phyloP scores from a whole-genome alignment of 2,888 invertebrate genomes.

The Meghimatium bilineatum region DNA sequence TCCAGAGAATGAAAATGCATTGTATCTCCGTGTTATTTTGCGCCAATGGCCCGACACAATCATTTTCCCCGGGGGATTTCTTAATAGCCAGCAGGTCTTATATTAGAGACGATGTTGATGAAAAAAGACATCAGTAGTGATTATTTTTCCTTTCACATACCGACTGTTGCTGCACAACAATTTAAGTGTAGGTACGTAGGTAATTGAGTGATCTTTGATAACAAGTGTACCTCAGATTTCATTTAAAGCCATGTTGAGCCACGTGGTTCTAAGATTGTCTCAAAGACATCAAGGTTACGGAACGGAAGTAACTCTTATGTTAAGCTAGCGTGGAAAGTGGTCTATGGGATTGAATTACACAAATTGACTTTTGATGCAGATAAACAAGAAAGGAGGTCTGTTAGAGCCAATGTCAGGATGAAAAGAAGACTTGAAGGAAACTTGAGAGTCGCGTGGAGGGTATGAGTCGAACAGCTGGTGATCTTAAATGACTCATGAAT shows the following conservation, averaged over 20 bases:
- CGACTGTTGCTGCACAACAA: no score
- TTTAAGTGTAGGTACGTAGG: no score
- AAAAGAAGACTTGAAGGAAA: constrained; percentile 21
- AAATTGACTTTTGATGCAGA: constrained; percentile 25
- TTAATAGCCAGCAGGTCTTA: no score
- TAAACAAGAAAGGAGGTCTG: constrained; percentile 26
- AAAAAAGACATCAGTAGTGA: no score
- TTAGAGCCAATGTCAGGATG: constrained; percentile 16
- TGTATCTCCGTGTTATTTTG: no score
- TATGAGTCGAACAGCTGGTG: constrained; percentile 22
- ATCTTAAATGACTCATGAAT: constrained; percentile 10
- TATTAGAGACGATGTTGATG: no score
- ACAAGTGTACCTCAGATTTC: neutral
- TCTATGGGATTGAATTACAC: neutral
- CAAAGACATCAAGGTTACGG: constrained; percentile 6
- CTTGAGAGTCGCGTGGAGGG: constrained; percentile 22
- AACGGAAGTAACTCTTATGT: constrained; percentile 21
- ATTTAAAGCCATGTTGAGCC: neutral
- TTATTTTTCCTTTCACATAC: no score
- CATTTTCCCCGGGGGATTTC: no score
- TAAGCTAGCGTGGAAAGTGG: constrained; percentile 21
- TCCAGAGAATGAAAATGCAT: no score
- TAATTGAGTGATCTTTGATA: no score
- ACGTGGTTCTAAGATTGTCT: neutral
- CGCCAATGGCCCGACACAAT: no score